Percentiles rank a stretch among this genome's conserved stretches.
Evolutionary conservation across 2,113 vertebrate species (phyloP).

Genomic region (Mastomys coucha): DNA sequence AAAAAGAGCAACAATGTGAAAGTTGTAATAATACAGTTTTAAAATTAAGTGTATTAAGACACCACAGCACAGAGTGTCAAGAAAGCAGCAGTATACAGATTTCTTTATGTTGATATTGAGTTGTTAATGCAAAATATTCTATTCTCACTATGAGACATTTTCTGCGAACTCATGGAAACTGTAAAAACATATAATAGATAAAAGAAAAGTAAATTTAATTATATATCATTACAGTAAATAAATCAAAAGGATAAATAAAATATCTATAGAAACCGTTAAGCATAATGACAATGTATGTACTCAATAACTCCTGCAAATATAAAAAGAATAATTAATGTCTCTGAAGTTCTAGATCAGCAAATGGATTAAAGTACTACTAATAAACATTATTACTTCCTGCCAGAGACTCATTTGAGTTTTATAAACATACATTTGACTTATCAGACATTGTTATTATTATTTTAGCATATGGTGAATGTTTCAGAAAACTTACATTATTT

Average conservation of each 20-base stretch:
- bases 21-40: neutral
- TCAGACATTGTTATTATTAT: neutral
- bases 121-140: neutral
- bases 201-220: neutral
- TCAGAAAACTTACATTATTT: neutral
- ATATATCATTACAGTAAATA: neutral
- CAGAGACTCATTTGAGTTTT: neutral
- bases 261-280: neutral
- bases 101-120: neutral
- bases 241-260: neutral
- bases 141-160: neutral
- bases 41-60: neutral
- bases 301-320: neutral
- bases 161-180: neutral
- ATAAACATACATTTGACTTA: neutral
- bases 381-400: neutral
- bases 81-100: neutral
- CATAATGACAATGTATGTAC: neutral
- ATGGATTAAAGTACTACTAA: neutral
- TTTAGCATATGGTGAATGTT: too few species aligned
- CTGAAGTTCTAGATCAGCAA: neutral
- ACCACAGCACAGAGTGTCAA: neutral
- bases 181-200: neutral
- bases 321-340: neutral
- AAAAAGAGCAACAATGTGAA: neutral